A percentile compares a stretch with the other conserved stretches of the same genome.
Evolutionary conservation across 2,888 invertebrate species (phyloP).

Genomic region (Polyommatus iphigenia): DNA sequence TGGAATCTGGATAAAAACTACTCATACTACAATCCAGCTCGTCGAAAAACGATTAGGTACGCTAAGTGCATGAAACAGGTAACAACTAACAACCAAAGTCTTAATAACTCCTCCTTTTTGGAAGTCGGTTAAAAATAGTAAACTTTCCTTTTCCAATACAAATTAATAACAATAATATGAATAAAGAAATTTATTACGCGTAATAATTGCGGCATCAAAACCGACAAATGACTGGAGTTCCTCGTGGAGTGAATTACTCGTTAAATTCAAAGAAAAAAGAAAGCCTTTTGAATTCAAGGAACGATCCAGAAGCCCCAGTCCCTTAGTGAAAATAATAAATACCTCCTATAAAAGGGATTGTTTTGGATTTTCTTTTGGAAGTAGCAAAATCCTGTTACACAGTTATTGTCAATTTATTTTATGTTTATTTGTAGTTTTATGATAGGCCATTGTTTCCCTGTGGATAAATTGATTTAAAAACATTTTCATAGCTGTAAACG

Average conservation of each 20-base stretch:
- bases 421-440: neutral
- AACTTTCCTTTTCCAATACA: too few species aligned
- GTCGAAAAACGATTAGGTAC: neutral
- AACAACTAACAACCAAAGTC: neutral
- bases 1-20: too few species aligned
- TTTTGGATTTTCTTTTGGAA: conserved; percentile 7
- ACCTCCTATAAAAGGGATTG: neutral
- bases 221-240: neutral
- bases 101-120: too few species aligned
- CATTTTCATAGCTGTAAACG: neutral
- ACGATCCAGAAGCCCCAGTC: neutral
- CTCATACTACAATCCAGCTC: too few species aligned
- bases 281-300: neutral
- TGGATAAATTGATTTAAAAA: neutral
- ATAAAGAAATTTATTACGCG: neutral
- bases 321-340: conserved; percentile 5
- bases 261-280: neutral
- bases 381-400: neutral
- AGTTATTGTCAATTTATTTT: conserved; percentile 3
- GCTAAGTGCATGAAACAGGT: too few species aligned
- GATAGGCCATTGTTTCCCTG: neutral
- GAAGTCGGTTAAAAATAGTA: too few species aligned
- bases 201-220: neutral
- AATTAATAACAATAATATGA: neutral
- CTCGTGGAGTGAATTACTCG: neutral